Percentiles rank a stretch among this genome's conserved stretches.
These are phyloP conservation scores for Megaceryle torquata DNA, from an alignment of 2,113 vertebrate species.

Conservation along the genomic window DNA sequence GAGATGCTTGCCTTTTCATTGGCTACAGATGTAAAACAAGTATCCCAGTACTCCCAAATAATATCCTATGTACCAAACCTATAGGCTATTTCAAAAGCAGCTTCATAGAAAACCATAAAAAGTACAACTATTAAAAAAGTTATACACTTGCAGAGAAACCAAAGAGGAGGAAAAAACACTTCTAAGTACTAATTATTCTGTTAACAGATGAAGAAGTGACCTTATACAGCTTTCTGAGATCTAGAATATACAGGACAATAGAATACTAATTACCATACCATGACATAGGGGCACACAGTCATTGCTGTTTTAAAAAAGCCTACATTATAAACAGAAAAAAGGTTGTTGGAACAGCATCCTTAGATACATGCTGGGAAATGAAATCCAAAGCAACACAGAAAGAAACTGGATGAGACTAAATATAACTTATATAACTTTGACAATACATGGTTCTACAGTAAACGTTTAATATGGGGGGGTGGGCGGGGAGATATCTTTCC, in stretches of 20 bases:
- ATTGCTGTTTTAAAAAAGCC: background rate
- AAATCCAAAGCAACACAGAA: background rate
- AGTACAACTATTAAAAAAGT: background rate
- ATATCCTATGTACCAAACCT: background rate
- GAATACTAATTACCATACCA: background rate
- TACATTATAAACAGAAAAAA: background rate
- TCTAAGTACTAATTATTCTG: background rate
- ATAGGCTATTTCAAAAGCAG: background rate
- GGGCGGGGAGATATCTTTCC: background rate
- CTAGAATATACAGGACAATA: background rate
- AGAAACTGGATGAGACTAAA: background rate
- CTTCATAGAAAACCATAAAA: background rate
- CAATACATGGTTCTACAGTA: background rate
- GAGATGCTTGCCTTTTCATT: background rate
- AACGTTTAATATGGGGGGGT: background rate
- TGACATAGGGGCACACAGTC: fast-evolving
- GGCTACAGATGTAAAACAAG: background rate
- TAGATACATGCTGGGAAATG: background rate
- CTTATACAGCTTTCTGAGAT: background rate
- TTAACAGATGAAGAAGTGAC: background rate
- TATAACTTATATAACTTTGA: background rate
- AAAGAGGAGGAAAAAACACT: background rate
- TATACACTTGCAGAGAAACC: background rate
- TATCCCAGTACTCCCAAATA: background rate
- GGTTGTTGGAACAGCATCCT: background rate